Evolutionary conservation across 2,888 invertebrate species (phyloP).

Genomic region (Tenthredo mesomela): DNA sequence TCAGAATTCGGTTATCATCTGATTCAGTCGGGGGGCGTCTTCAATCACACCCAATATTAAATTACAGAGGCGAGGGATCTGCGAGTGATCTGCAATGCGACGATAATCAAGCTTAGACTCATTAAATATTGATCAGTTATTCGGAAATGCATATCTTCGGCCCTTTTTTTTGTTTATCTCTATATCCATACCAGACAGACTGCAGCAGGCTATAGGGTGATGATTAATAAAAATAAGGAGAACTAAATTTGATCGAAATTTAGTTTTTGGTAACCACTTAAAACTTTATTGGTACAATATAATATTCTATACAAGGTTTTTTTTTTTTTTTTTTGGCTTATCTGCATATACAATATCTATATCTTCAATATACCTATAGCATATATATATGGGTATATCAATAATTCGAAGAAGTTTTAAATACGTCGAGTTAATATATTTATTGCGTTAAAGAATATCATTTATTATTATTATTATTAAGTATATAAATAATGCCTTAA

Average conservation of each 20-base stretch:
- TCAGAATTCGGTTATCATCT: conserved; percentile 16
- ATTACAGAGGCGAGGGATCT: conserved; percentile 24
- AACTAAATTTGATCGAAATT: not conserved
- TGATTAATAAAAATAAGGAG: not conserved
- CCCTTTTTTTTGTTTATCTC: no score
- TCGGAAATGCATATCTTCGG: no score
- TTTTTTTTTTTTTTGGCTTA: not conserved
- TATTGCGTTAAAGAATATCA: conserved; percentile 31
- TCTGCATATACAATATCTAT: not conserved
- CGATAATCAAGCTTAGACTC: not conserved
- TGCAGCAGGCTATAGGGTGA: not conserved
- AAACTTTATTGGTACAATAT: conserved; percentile 38
- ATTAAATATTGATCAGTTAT: not conserved
- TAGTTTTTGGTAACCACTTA: conserved; percentile 29
- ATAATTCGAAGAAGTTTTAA: not conserved
- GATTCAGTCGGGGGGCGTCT: conserved; percentile 32
- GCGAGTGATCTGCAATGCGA: not conserved
- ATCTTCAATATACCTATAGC: no score
- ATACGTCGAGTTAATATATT: not conserved
- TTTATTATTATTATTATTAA: not conserved
- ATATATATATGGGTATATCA: not conserved
- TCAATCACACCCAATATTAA: conserved; percentile 44
- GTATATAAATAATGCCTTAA: conserved; percentile 61
- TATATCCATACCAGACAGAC: not conserved
- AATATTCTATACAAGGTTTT: conserved; percentile 18